Evolutionary conservation across 2,888 invertebrate genomes (phyloP).

Genomic region (Schrankia costaestrigalis): DNA sequence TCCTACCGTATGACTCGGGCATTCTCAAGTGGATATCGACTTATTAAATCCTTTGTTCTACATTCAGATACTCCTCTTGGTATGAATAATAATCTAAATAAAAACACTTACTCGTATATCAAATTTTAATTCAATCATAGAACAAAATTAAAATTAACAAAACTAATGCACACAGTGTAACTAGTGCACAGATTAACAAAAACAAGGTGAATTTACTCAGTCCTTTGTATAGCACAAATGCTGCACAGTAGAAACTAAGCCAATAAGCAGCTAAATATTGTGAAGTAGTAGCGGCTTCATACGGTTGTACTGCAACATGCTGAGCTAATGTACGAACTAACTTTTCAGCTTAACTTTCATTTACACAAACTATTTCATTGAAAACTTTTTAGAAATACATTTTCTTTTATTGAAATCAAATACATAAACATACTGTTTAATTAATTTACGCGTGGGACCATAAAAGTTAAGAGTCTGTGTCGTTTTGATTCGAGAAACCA

Average conservation of each 20-base stretch:
- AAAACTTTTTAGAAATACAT: too few relatives aligned
- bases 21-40: too few relatives aligned
- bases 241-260: not conserved
- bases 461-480: not conserved
- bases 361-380: too few relatives aligned
- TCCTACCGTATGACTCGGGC: too few relatives aligned
- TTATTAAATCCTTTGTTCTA: too few relatives aligned
- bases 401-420: not conserved
- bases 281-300: not conserved
- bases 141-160: too few relatives aligned
- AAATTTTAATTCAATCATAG: too few relatives aligned
- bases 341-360: not conserved
- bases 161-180: too few relatives aligned
- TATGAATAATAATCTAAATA: too few relatives aligned
- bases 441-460: not conserved
- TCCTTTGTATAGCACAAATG: not conserved
- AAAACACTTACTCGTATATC: too few relatives aligned
- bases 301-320: not conserved
- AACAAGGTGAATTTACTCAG: slow-evolving; percentile 2
- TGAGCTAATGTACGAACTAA: not conserved
- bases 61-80: too few relatives aligned
- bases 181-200: too few relatives aligned
- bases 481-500: slow-evolving; percentile 1
- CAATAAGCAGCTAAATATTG: slow-evolving; percentile 1
- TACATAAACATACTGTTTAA: not conserved